Percentiles rank a stretch among this genome's conserved stretches.
phyloP scores from a whole-genome alignment of 2,888 invertebrate genomes.

The Allygus modestus region DNA sequence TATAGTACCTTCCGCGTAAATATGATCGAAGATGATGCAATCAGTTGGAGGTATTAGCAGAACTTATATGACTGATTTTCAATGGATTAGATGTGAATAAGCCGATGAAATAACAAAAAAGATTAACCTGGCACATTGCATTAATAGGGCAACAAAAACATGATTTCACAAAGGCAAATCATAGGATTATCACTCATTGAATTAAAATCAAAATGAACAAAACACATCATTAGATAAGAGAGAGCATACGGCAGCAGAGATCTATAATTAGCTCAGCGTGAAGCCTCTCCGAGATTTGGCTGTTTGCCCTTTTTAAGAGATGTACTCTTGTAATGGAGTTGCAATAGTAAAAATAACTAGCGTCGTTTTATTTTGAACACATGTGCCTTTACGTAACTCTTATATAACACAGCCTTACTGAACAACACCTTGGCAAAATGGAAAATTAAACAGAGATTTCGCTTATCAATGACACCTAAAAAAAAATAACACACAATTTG shows the following conservation, averaged over 20 bases:
- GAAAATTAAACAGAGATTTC: background rate
- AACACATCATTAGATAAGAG: too few species aligned
- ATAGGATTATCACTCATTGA: too few species aligned
- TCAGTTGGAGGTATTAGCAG: too few species aligned
- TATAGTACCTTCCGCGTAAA: too few species aligned
- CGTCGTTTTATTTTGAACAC: background rate
- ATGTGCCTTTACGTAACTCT: constrained; percentile 30
- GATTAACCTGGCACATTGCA: too few species aligned
- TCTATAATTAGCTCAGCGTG: background rate
- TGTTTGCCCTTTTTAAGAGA: constrained; percentile 5
- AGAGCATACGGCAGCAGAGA: background rate
- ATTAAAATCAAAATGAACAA: too few species aligned
- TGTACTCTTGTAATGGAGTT: background rate
- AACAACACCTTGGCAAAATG: background rate
- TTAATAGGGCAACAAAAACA: too few species aligned
- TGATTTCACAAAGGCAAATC: too few species aligned
- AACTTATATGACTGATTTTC: too few species aligned
- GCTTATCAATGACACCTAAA: background rate
- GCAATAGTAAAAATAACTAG: constrained; percentile 31
- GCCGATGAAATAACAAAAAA: too few species aligned
- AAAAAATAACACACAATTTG: background rate
- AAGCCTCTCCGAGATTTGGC: constrained; percentile 9
- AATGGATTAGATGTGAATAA: too few species aligned
- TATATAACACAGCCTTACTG: background rate
- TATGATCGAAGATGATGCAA: too few species aligned